Conservation (phyloP, 1,140 invertebrate species). For the Neodiprion fabricii region DNA sequence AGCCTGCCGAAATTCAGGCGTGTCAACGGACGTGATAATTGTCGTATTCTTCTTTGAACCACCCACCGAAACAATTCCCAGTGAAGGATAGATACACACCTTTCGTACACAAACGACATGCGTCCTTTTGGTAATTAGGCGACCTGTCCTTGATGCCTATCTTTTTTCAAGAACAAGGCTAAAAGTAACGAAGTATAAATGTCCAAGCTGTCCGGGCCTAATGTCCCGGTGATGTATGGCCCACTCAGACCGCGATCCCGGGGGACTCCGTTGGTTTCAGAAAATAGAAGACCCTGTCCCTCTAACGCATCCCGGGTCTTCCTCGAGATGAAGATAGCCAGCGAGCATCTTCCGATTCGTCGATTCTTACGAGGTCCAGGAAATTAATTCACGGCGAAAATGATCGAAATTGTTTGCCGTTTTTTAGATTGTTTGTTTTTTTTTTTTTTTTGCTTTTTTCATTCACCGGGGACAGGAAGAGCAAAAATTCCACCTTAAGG, state of each 20-base stretch:
- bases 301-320: not conserved
- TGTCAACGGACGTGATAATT: constrained; percentile 7
- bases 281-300: not conserved
- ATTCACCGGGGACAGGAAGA: too few relatives aligned
- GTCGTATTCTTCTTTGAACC: not conserved
- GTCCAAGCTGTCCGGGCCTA: not conserved
- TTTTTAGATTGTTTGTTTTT: not conserved
- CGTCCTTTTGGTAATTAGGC: constrained; percentile 5
- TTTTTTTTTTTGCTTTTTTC: not conserved
- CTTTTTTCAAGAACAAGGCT: not conserved
- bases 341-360: not conserved
- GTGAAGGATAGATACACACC: not conserved
- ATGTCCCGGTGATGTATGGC: not conserved
- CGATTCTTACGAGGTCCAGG: not conserved
- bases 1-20: not conserved
- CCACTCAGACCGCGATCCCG: not conserved
- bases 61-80: not conserved
- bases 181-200: constrained; percentile 1
- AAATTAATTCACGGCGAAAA: not conserved
- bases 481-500: too few relatives aligned
- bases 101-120: not conserved
- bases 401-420: not conserved
- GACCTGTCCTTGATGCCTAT: not conserved
- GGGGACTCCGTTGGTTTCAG: not conserved
- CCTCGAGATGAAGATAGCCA: not conserved